A percentile compares a stretch with the other conserved stretches of the same genome.
Conservation (phyloP, 2,888 invertebrate species). For the Tetheella fluctuosa region DNA sequence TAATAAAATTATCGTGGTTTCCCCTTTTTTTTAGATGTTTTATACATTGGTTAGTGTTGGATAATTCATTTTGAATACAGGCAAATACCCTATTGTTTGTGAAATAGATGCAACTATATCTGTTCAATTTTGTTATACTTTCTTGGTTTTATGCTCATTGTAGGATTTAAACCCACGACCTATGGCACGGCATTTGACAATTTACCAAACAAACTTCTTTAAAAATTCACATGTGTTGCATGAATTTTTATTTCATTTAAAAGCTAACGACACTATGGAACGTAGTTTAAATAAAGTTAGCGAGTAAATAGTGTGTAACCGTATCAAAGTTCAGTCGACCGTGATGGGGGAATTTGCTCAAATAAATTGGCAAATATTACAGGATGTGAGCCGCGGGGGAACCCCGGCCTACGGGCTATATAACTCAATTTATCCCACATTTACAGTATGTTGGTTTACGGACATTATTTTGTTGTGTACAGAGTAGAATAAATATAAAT, state of each 20-base stretch:
- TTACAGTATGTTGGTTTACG: conserved; percentile 20
- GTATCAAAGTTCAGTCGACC: conserved; percentile 21
- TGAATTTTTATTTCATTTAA: no score
- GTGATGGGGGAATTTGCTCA: conserved; percentile 33
- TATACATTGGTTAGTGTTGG: no score
- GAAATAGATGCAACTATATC: not conserved
- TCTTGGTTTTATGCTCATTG: no score
- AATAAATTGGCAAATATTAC: conserved; percentile 43
- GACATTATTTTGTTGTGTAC: not conserved
- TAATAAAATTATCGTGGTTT: no score
- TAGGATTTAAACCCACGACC: no score
- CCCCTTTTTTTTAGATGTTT: no score
- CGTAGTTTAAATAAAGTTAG: not conserved
- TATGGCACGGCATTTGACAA: no score
- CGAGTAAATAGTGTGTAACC: conserved; percentile 2
- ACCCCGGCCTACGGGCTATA: conserved; percentile 20
- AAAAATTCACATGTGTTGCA: no score
- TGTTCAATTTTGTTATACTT: no score
- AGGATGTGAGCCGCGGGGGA: conserved; percentile 18
- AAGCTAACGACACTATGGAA: not conserved
- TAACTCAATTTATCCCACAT: conserved; percentile 39
- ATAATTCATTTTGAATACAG: no score
- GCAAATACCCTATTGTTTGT: no score
- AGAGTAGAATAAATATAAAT: not conserved
- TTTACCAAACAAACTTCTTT: no score